These are phyloP conservation scores for Panagrolaimus sp. DNA, from an alignment of 1,140 invertebrate species.

Conservation along the genomic window DNA sequence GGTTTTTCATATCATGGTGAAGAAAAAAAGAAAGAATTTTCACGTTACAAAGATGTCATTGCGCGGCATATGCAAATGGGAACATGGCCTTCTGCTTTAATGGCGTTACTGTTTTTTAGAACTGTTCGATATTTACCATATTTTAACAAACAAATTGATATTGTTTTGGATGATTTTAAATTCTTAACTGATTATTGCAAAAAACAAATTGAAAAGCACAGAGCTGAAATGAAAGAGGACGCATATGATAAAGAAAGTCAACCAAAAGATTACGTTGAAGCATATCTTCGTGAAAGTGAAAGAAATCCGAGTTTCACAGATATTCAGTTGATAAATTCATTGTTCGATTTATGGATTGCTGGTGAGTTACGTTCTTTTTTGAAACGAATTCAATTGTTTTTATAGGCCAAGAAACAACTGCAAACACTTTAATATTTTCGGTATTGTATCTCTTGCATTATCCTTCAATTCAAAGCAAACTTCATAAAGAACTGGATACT, in stretches of 20 bases:
- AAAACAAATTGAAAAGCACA: not conserved
- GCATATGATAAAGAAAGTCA: not conserved
- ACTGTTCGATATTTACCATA: conserved; percentile 15
- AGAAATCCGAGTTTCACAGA: not conserved
- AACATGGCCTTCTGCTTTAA: not conserved
- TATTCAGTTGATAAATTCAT: not conserved
- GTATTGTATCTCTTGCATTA: conserved; percentile 28
- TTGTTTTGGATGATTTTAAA: conserved; percentile 6
- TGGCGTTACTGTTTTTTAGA: not conserved
- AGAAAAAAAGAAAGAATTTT: not conserved
- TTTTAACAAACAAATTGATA: not conserved
- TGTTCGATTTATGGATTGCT: conserved; percentile 8
- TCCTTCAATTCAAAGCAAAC: conserved; percentile 24
- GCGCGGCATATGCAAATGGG: not conserved
- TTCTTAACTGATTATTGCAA: conserved; percentile 11
- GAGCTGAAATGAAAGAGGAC: not conserved
- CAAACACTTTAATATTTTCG: not conserved
- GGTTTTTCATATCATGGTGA: conserved; percentile 9
- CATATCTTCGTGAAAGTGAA: not conserved
- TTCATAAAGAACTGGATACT: conserved; percentile 35
- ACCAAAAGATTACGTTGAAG: not conserved
- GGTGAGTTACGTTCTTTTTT: not conserved
- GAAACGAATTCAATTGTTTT: conserved; percentile 18
- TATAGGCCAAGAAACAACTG: conserved; percentile 21
- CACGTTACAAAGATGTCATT: not conserved